Base-by-base conservation (phyloP, 2,888 invertebrate genomes). In the Agrotis exclamationis region DNA sequence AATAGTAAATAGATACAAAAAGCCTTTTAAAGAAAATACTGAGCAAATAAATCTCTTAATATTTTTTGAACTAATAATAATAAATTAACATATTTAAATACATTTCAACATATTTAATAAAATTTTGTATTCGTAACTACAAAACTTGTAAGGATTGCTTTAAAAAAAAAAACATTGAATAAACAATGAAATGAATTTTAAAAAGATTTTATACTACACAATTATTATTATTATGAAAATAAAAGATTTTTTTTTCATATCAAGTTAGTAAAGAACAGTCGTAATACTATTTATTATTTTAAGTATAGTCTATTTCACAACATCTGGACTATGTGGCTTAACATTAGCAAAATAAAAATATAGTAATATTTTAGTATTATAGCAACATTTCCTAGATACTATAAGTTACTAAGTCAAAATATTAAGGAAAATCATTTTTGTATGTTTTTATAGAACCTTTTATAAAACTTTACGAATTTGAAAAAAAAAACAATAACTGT, bases 221-320 rank as follows among this genome's bases (percentile, higher is more conserved):
- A 69, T 66, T 60, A 56, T 47, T 44, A 69, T 66, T 60, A 56
- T 47, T 44, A 63, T 53, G 18, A 59, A 67, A 77, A 79, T 79
- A 81, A 82, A 78, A 79, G 63, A n/a, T 79, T 74, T 22, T 65
- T 33, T 62, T 75, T 80, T 82, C 66, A 79, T 79, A 76, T 77
- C 72, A 86, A 84, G 68, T 56, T 72, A 76, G 33, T 68, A 83
- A 84, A 83, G 84, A 83, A 84, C 79, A 84, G 82, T 85, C 83
- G 80, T 83, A 83, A 78, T 74, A 62, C 79, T 85, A 87, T 82
- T 79, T 66, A 77, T 77, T 80, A 81, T 70, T 79, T 76, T 75
- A 78, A 63, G 58, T 85, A 77, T 82, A 86, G 82, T 86, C 89
- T 91, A 90, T 88, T 85, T 90, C 90, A 91, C 91, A 90, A 91